Evolutionary conservation across 2,113 vertebrate genomes (phyloP).

Genomic region (Siniperca chuatsi): DNA sequence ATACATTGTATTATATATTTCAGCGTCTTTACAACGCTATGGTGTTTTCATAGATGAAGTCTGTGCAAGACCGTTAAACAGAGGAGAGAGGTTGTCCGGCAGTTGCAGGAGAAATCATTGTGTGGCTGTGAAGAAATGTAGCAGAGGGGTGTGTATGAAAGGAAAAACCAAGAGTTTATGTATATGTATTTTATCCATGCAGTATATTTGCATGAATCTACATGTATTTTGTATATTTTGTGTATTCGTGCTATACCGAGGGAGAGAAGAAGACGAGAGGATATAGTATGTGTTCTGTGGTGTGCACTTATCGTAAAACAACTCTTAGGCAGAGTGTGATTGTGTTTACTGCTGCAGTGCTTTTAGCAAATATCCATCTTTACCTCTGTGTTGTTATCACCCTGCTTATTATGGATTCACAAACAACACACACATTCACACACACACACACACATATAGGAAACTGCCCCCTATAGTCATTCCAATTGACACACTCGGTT

Average conservation of each 20-base stretch:
- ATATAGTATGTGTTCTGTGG: slow-evolving; percentile 10
- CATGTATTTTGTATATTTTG: slow-evolving; percentile 5
- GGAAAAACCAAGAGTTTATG: not conserved
- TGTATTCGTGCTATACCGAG: slow-evolving; percentile 21
- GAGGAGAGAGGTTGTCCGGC: not conserved
- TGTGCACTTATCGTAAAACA: slow-evolving; percentile 74
- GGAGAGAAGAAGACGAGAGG: slow-evolving; percentile 1
- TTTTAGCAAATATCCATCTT: slow-evolving; percentile 67
- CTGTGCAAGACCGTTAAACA: not conserved
- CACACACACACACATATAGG: slow-evolving; percentile 3
- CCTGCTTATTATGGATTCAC: slow-evolving; percentile 57
- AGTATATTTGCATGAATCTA: slow-evolving; percentile 17
- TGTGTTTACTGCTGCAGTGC: slow-evolving; percentile 67
- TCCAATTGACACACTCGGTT: slow-evolving; percentile 62
- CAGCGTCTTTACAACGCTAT: not conserved
- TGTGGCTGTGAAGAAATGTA: not conserved
- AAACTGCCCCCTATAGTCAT: slow-evolving; percentile 24
- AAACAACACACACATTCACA: slow-evolving; percentile 35
- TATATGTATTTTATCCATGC: not conserved
- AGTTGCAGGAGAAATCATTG: not conserved
- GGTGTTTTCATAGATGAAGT: not conserved
- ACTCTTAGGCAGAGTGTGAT: slow-evolving; percentile 42
- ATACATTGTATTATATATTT: not conserved
- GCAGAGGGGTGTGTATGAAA: not conserved
- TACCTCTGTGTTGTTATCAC: slow-evolving; percentile 64